Percentiles rank a stretch among this genome's conserved stretches.
Conservation (phyloP, 2,888 invertebrate genomes). For the Agrochola circellaris region DNA sequence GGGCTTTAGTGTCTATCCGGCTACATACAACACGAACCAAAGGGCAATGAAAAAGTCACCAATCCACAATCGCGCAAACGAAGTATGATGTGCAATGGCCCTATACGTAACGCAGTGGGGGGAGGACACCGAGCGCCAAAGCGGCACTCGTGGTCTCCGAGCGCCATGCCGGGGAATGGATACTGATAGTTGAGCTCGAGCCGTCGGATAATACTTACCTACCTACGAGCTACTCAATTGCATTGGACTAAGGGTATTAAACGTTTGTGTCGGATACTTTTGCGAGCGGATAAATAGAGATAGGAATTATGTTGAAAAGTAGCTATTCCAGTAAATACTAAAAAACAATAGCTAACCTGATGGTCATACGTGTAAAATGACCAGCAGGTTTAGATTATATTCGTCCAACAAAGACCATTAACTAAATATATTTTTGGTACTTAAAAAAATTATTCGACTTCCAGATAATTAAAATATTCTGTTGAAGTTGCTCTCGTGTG, state of each 20-base stretch:
- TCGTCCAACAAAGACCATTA: background rate
- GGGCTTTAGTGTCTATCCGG: background rate
- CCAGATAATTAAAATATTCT: background rate
- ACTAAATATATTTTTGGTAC: background rate
- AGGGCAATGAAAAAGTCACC: background rate
- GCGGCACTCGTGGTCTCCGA: background rate
- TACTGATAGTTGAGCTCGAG: slow-evolving; percentile 11
- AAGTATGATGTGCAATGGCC: background rate
- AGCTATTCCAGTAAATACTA: background rate
- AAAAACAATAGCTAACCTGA: no score
- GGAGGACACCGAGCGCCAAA: background rate
- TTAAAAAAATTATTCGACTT: background rate
- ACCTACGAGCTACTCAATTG: background rate
- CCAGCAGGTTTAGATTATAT: no score
- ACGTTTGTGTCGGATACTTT: background rate
- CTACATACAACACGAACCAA: background rate
- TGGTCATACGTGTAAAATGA: background rate
- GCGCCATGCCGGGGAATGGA: background rate
- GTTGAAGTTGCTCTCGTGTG: background rate
- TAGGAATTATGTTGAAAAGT: background rate
- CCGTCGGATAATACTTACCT: background rate
- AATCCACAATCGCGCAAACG: background rate
- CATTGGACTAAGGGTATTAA: background rate
- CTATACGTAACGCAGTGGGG: background rate
- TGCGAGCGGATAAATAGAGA: background rate